Base-by-base conservation (phyloP, 2,888 invertebrate genomes). In the Hirtodrosophila cameraria region DNA sequence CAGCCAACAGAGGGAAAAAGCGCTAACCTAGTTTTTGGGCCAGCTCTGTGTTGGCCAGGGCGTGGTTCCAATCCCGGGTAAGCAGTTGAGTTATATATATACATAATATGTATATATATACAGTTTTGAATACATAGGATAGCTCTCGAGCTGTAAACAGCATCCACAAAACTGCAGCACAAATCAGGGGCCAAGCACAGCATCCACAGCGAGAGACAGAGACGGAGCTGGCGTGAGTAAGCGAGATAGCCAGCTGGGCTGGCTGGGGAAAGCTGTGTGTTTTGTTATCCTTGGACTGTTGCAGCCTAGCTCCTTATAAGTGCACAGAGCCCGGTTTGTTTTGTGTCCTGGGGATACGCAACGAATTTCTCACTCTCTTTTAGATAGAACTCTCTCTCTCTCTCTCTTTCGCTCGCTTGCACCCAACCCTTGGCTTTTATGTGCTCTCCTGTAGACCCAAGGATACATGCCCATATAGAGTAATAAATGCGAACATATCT, bases 1-100 rank as follows among this genome's bases (percentile, higher is more conserved):
- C 18, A 52, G 15, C 35, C 12, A 7, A 13, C 12, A 39, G 16
- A 16, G 23, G 30, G 18, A 35, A 38, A 25, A 36, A 61, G 43
- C 55, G 74, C 61, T 80, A 80, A 86, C 80, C 80, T 80, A 80
- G 84, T 83, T 80, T 80, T 80, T 48, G 68, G 68, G 64, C 38
- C 70, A 69, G 75, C 75, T 65, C 59, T 57, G 62, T 82, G 62
- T 82, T 80, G 77, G 84, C 59, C 82, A 82, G 82, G 82, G 82
- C 82, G 82, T 82, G 82, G 82, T 82, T 82, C 76, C 72, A 85
- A 82, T 86, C 81, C 81, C 81, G 85, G 81, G 87, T 86, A 82
- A 81, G 58, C 84, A 60, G 42, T 69, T 55, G 46, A 31, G 57
- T 31, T 45, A 39, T 58, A 33, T 48, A 28, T 53, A 53, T 57